Base-by-base conservation (phyloP, 2,888 invertebrate species). In the Cryptus armator region DNA sequence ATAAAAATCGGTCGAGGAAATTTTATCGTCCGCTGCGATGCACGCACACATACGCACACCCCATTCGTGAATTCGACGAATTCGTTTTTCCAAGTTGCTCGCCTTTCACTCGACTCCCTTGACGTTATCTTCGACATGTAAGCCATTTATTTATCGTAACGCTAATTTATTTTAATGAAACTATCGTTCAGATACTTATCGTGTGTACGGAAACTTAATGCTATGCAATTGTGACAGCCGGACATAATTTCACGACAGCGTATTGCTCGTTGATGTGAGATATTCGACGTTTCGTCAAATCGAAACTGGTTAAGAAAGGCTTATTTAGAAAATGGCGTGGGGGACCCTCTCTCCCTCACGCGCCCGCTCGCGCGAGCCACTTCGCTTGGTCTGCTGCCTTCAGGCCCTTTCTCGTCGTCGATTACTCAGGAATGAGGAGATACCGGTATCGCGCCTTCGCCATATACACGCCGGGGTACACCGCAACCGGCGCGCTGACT, bases 381-480 rank as follows among this genome's bases (percentile, higher is more conserved):
- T 62, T 76, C 76, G 76, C 48, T 76, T 24, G 76, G 76, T 76
- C 43, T 43, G 87, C 86, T 89, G 91, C 92, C 91, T 91, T 91
- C 90, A 90, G 91, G 85, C 82, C 86, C 90, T 89, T 88, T 85
- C 82, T 85, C 82, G 79, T 85, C 85, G 90, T 89, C 92, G 92
- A 93, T 93, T 93, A 93, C 92, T 91, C 90, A 92, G 93, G 93
- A 93, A 93, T 93, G 93, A 93, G 91, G 92, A 91, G 91, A 92
- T 92, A 92, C 93, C 92, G 92, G 92, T 92, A 93, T 92, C 90
- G 91, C 91, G 91, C 89, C 87, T 89, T 88, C 87, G 86, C 85
- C 86, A 83, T 85, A 83, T 85, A 81, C 84, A 84, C 86, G 59
- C 78, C 78, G 66, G 67, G 51, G 76, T 80, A 83, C 82, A 76